Conservation (phyloP, 2,113 vertebrate species). For the Bolborhynchus lineola region DNA sequence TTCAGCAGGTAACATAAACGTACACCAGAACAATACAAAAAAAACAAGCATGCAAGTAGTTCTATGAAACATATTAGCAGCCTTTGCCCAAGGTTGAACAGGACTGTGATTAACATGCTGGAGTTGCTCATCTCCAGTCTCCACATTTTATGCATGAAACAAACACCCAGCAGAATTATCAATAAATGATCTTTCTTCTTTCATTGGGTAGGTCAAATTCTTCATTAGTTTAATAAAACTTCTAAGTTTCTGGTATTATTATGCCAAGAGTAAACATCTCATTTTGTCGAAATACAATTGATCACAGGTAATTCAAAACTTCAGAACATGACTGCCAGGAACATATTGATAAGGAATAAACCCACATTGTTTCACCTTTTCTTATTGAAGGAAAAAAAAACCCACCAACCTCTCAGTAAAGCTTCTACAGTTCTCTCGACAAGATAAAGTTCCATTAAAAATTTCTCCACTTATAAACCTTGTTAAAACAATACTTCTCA, state of each 20-base stretch:
- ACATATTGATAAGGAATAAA: not conserved
- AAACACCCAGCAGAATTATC: not conserved
- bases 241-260: not conserved
- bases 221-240: not conserved
- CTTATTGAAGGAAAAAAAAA: not conserved
- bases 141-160: not conserved
- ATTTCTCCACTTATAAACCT: not conserved
- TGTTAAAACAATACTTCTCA: not conserved
- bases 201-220: not conserved
- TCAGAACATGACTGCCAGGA: not conserved
- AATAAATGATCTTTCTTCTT: not conserved
- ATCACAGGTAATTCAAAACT: not conserved
- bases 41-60: not conserved
- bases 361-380: not conserved
- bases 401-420: not conserved
- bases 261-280: not conserved
- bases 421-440: not conserved
- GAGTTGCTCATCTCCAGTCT: not conserved
- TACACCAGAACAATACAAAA: not conserved
- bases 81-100: not conserved
- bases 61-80: not conserved
- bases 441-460: not conserved
- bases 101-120: not conserved
- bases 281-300: not conserved
- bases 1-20: not conserved